phyloP scores from a whole-genome alignment of 2,888 invertebrate genomes.

The Escarpia spicata region DNA sequence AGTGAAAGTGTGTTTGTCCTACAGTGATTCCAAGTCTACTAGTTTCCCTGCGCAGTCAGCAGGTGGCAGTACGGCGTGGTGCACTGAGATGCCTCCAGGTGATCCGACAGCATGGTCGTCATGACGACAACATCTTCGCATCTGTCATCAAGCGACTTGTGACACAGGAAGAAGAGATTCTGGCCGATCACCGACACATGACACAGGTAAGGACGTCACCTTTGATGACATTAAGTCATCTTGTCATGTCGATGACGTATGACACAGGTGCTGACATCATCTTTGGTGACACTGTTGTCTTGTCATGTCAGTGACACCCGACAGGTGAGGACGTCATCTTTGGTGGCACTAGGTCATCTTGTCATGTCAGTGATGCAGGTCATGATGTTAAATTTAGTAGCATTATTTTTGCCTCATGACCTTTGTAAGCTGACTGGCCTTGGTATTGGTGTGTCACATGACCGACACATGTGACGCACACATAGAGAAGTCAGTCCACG shows the following conservation, averaged over 20 bases:
- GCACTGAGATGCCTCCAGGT: constrained; percentile 69
- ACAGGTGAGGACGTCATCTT: no score
- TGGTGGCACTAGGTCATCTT: no score
- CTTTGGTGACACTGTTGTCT: no score
- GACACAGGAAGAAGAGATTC: background rate
- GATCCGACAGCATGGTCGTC: constrained; percentile 32
- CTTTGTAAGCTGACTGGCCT: no score
- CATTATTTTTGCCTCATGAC: no score
- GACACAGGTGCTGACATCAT: no score
- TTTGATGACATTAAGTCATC: background rate
- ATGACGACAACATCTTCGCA: background rate
- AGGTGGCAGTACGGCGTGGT: constrained; percentile 70
- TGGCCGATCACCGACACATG: constrained; percentile 47
- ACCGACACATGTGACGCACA: no score
- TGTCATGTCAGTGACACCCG: no score
- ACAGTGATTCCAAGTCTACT: constrained; percentile 69
- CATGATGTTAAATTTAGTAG: no score
- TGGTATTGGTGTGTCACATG: no score
- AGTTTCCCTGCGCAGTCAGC: constrained; percentile 71
- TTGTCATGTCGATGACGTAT: background rate
- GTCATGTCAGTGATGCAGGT: no score
- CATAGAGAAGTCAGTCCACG: no score
- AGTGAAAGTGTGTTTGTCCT: background rate
- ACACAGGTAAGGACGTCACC: constrained; percentile 43
- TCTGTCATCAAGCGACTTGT: background rate